phyloP scores from a whole-genome alignment of 2,888 invertebrate genomes.

The Caenorhabditis sp. region DNA sequence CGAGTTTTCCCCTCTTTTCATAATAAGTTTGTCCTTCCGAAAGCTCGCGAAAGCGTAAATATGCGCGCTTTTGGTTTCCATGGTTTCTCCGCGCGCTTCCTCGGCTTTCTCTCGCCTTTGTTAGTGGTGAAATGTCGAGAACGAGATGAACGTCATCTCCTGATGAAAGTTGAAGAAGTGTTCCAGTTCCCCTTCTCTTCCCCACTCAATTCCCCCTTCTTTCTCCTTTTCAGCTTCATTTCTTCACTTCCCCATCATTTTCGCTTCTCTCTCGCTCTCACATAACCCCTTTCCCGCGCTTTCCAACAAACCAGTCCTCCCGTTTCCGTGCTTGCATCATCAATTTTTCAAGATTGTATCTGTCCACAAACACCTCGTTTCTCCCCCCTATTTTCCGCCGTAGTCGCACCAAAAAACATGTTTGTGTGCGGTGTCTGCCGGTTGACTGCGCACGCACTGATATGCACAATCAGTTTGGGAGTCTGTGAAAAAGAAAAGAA shows the following conservation, averaged over 20 bases:
- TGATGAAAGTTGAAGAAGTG: too few species aligned
- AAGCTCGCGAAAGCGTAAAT: too few species aligned
- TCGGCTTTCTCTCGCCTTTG: too few species aligned
- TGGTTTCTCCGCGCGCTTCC: too few species aligned
- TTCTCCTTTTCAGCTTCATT: constrained; percentile 4
- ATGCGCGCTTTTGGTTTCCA: too few species aligned
- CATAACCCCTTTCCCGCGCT: constrained; percentile 24
- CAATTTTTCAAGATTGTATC: constrained; percentile 51
- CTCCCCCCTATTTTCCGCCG: not conserved
- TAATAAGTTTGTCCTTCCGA: too few species aligned
- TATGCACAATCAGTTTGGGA: too few species aligned
- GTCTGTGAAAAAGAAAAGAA: too few species aligned
- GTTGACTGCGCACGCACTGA: not conserved
- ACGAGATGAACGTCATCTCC: too few species aligned
- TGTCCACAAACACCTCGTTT: constrained; percentile 43
- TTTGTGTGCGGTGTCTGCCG: constrained; percentile 21
- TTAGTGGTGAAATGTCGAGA: too few species aligned
- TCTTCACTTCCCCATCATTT: constrained; percentile 10
- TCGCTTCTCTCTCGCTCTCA: constrained; percentile 14
- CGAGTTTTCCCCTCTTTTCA: too few species aligned
- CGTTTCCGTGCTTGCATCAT: constrained; percentile 43
- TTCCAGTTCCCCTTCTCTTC: too few species aligned
- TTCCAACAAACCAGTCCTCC: constrained; percentile 28
- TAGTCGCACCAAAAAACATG: constrained; percentile 44
- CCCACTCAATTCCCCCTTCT: not conserved